These are phyloP conservation scores for Taurulus bubalis DNA, from an alignment of 2,113 vertebrate species.

Conservation along the genomic window DNA sequence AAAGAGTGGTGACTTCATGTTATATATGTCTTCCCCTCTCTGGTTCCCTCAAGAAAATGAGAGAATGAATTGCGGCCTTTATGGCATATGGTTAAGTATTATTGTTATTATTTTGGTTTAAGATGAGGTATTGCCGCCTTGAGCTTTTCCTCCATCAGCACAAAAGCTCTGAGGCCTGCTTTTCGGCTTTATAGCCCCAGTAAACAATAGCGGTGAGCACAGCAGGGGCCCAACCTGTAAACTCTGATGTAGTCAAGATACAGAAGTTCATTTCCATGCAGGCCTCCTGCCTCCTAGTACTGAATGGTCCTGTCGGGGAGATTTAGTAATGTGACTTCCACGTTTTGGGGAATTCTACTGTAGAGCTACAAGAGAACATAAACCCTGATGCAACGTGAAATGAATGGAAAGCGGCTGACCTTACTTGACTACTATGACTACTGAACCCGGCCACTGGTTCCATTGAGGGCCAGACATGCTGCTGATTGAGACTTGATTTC, in stretches of 20 bases:
- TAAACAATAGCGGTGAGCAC: slow-evolving; percentile 76
- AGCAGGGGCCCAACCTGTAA: slow-evolving; percentile 67
- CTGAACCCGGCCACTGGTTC: slow-evolving; percentile 24
- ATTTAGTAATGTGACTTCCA: slow-evolving; percentile 69
- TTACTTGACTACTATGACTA: slow-evolving; percentile 33
- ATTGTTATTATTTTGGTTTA: slow-evolving; percentile 78
- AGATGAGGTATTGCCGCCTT: slow-evolving; percentile 71
- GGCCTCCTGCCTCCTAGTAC: slow-evolving; percentile 55
- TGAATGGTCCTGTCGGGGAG: slow-evolving; percentile 67
- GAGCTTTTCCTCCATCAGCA: slow-evolving; percentile 71
- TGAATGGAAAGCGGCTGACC: slow-evolving; percentile 19
- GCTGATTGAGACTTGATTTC: slow-evolving; percentile 4
- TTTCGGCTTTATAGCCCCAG: slow-evolving; percentile 66
- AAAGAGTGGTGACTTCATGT: slow-evolving; percentile 81
- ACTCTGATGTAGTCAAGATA: slow-evolving; percentile 74
- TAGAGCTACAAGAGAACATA: slow-evolving; percentile 48
- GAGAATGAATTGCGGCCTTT: slow-evolving; percentile 70
- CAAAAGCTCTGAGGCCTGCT: slow-evolving; percentile 69
- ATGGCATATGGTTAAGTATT: slow-evolving; percentile 72
- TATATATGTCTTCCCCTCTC: slow-evolving; percentile 79
- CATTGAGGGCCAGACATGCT: neutral
- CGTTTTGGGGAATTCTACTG: slow-evolving; percentile 62
- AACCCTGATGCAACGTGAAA: slow-evolving; percentile 5
- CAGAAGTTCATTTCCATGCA: slow-evolving; percentile 69
- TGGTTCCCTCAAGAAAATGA: slow-evolving; percentile 74